A percentile compares a stretch with the other conserved stretches of the same genome.
phyloP scores from a whole-genome alignment of 1,140 invertebrate genomes.

The Mizuhopecten yessoensis region DNA sequence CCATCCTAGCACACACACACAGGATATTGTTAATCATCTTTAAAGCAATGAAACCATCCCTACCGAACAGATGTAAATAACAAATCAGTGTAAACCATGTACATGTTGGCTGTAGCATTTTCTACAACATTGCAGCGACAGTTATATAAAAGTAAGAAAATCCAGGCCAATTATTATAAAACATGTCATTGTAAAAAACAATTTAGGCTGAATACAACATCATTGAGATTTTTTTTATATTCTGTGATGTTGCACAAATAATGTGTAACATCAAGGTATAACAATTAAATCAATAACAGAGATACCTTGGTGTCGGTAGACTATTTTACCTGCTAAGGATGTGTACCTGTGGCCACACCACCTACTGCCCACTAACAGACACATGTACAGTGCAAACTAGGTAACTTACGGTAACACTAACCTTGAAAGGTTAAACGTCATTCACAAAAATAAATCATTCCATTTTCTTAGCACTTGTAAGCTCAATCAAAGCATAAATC shows the following conservation, averaged over 20 bases:
- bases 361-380: not conserved
- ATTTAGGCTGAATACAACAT: not conserved
- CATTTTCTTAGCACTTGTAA: no score
- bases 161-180: no score
- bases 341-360: not conserved
- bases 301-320: not conserved
- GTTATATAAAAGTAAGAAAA: no score
- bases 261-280: no score
- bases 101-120: not conserved
- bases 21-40: not conserved
- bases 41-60: not conserved
- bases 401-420: not conserved
- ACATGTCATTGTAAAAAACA: not conserved
- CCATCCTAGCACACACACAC: conserved; percentile 2
- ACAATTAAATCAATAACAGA: no score
- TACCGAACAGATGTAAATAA: not conserved
- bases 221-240: no score
- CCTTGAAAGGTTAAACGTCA: not conserved
- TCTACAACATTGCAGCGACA: no score
- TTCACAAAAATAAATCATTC: not conserved
- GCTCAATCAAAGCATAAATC: no score
- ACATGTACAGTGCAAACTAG: not conserved
- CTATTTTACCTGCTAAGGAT: conserved; percentile 20
- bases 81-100: not conserved
- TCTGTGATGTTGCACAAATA: no score